Base-by-base conservation (phyloP, 2,888 invertebrate species). In the Tholera decimalis region DNA sequence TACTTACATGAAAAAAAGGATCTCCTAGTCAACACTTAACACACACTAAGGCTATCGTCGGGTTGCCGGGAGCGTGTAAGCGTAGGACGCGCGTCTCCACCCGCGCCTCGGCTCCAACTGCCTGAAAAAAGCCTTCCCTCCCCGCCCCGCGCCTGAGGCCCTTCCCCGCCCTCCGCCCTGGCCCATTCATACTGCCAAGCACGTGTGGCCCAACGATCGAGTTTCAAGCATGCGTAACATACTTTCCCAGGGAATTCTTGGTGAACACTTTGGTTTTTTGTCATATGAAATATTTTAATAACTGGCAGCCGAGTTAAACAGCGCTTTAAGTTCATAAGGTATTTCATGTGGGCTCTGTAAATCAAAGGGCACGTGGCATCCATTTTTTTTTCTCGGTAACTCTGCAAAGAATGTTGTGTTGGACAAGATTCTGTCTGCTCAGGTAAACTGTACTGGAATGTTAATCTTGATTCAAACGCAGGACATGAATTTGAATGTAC, bases 121-220 rank as follows among this genome's bases (percentile, higher is more conserved):
- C 94, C 95, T 95, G 95, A 94, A 95, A 95, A 95, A 95, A 94
- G 94, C 93, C 94, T 94, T 88, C 77, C 70, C 77, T 80, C 86
- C 86, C 71, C 84, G 77, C 85, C 80, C 82, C 83, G 79, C 85
- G 56, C 77, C 78, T 75, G 76, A 80, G 76, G 83, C 84, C 84
- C 85, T 83, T 83, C 79, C 83, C 80, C 82, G 68, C 83, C 84
- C 87, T 80, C 76, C 82, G 81, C 84, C 89, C 88, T 86, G 79
- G 80, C 86, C 89, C 89, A 87, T 87, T 89, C 89, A 89, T 87
- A 81, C 85, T 86, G 83, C 83, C 86, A 55, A 88, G 87, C 94
- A 94, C 94, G 94, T 94, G 95, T 95, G 94, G 92, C 88, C 91
- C 63, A 73, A 66, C 86, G 87, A 89, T 92, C 91, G 85, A 85